Conservation (phyloP, 2,797 vertebrate species). For the Chromis chromis region DNA sequence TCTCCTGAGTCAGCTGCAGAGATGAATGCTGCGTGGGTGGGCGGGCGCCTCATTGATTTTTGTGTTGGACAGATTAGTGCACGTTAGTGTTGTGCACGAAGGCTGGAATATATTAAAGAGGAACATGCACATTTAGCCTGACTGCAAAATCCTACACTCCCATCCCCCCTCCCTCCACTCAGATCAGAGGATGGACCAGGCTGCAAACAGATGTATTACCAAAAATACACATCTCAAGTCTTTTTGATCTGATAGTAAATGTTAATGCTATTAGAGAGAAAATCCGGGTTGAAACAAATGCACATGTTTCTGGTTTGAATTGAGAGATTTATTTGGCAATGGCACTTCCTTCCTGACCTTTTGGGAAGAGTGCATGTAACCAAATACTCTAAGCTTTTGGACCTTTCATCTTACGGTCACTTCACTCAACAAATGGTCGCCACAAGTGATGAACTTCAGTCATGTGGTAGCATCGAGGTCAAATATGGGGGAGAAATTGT, state of each 20-base stretch:
- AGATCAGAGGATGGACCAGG: constrained; percentile 52
- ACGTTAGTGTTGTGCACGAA: constrained; percentile 63
- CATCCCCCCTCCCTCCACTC: constrained; percentile 7
- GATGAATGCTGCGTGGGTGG: constrained; percentile 69
- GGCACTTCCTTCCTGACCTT: neutral
- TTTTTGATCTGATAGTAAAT: constrained; percentile 43
- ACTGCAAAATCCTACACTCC: constrained; percentile 27
- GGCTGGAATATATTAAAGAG: constrained; percentile 68
- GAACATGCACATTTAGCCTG: constrained; percentile 51
- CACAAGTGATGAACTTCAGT: neutral
- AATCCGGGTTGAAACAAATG: constrained; percentile 15
- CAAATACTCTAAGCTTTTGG: constrained; percentile 1
- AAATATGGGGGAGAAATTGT: too few species aligned
- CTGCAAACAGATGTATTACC: constrained; percentile 39
- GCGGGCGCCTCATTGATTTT: constrained; percentile 78
- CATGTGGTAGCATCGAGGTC: neutral
- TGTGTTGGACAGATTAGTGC: constrained; percentile 77
- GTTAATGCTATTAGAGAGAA: constrained; percentile 7
- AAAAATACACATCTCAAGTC: constrained; percentile 20
- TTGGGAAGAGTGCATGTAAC: neutral
- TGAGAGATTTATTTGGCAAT: constrained; percentile 11
- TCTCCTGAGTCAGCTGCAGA: constrained; percentile 57
- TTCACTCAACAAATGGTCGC: constrained; percentile 7
- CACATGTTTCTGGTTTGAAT: constrained; percentile 32
- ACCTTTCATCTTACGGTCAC: neutral